Evolutionary conservation across 2,888 invertebrate genomes (phyloP), one percentile per base, ranked within the genome.

Genomic region (Vanessa cardui): DNA sequence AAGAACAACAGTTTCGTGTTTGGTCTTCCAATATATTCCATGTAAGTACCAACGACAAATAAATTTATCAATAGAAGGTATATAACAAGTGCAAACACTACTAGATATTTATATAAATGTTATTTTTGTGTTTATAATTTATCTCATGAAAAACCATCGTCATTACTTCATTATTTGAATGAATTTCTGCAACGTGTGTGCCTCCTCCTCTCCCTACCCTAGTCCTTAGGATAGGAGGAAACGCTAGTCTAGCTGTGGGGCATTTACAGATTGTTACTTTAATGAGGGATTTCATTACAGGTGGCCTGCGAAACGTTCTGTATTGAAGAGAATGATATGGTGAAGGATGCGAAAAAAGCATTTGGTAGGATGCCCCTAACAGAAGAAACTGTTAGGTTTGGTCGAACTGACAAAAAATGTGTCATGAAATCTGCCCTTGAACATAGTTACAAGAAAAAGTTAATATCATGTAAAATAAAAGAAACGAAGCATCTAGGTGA

Each of bases 251-350:
- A 26, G 2, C 1, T 5, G 26, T 26, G 26, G 26, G 26, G 5
- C 26, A 26, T 26, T 26, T 0, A 26, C 26, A 2, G 26, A 5
- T 5, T 5, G 26, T 26, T 26, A 26, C 26, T 18, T 7, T 49
- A 20, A n/a, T 49, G 50, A 4, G 33, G 20, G n/a, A 26, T 39
- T 50, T 62, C 52, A 18, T 74, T 77, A 26, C 73, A 97, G 97
- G 94, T 96, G 26, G 97, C 98, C 0, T 98, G 98, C 81, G 98
- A 98, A 85, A 97, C 97, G 0, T 98, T 98, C 84, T 98, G 98
- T 80, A 90, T 98, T 74, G 98, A 98, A 76, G 97, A 98, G 77
- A 97, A 97, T 74, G 96, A 97, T 69, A 96, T 96, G 76, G 94
- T 98, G 58, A 93, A 95, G 63, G 97, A 97, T 80, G 97, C 97